Evolutionary conservation across 37 sponge, comb jelly and placozoan genomes (phyloP).

Genomic region (Diacarnus erythraeanus): DNA sequence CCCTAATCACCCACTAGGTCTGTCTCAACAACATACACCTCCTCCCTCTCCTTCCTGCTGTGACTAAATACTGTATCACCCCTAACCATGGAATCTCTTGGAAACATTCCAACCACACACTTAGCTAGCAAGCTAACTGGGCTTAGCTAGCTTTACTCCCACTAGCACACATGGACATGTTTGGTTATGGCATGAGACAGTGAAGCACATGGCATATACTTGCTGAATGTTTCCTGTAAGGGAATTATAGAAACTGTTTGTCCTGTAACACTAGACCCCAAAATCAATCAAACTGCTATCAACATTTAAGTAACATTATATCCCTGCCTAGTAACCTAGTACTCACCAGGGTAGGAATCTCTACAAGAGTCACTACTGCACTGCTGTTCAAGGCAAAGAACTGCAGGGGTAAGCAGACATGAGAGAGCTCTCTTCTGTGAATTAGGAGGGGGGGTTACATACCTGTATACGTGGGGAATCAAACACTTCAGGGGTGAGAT

Average conservation of each 20-base stretch:
- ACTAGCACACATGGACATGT: too few species aligned
- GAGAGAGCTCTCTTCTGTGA: too few species aligned
- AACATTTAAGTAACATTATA: too few species aligned
- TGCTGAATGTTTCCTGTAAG: too few species aligned
- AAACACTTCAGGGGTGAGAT: slow-evolving; percentile 63
- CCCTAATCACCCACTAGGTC: not conserved
- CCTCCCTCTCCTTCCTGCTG: not conserved
- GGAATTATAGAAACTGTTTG: too few species aligned
- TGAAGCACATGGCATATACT: too few species aligned
- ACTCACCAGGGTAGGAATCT: slow-evolving; percentile 62
- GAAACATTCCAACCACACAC: not conserved
- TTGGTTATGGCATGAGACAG: too few species aligned
- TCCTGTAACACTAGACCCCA: too few species aligned
- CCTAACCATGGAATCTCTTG: not conserved
- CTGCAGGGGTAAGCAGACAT: slow-evolving; percentile 27
- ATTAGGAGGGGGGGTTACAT: not conserved
- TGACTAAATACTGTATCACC: not conserved
- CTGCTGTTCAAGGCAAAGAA: slow-evolving; percentile 72
- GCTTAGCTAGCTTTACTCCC: too few species aligned
- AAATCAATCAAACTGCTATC: too few species aligned
- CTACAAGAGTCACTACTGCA: slow-evolving; percentile 64
- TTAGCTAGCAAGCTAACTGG: too few species aligned
- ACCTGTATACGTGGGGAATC: slow-evolving; percentile 81
- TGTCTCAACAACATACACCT: not conserved
- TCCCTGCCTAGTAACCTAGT: too few species aligned